Evolutionary conservation across 1,140 invertebrate genomes (phyloP), one percentile per base, ranked within the genome.

Genomic region (Protaetia brevitarsis): DNA sequence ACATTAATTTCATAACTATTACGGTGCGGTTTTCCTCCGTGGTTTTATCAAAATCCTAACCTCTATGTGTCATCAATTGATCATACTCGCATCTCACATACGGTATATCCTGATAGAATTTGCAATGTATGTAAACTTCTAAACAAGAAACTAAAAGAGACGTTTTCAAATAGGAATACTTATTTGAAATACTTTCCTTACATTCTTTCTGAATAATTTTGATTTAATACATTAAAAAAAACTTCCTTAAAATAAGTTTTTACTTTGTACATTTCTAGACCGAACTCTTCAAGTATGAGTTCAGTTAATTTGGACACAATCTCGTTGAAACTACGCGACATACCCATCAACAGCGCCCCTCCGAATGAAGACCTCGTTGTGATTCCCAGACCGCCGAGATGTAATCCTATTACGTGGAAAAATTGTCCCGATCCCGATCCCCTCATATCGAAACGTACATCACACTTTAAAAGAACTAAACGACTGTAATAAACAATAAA

Each of bases 391-490:
- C 34, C 27, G 23, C 56, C 19, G 21, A 66, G 64, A 66, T 66
- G 57, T 26, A 60, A 66, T 45, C 64, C 64, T 30, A 58, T 65
- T 26, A 65, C 51, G 8, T 65, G 64, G 64, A 30, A 65, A 41
- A n/a, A n/a, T n/a, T 59, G 64, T 56, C 31, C 30, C 27, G 23
- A 30, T 27, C 16, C 19, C 7, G 27, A 60, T 60, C 58, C 58
- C 13, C 28, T 30, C 19, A 60, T 29, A 30, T 19, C 58, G n/a
- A 60, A 60, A 60, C 58, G 28, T 21, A 21, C 31, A 34, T 21
- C 59, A 36, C 26, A 58, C 8, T 27, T 28, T 28, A 10, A 28
- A 58, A 7, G 31, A 7, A 7, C 31, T 58, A 58, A 28, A 58
- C 27, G 1, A 6, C 7, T 30, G n/a, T 58, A 2, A 23, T 28